Conservation (phyloP, 2,888 invertebrate species). For the Melanophora roralis region DNA sequence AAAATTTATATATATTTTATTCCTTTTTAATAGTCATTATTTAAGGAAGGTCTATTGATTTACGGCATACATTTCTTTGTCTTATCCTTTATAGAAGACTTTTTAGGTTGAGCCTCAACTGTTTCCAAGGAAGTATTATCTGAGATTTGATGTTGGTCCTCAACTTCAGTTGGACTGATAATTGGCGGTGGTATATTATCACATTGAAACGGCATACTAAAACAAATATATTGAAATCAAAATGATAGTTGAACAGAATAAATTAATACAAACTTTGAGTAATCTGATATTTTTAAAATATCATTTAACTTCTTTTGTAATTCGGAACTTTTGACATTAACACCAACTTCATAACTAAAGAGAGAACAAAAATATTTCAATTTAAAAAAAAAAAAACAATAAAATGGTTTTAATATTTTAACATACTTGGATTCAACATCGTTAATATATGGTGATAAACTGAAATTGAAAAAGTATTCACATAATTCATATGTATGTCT, state of each 20-base stretch:
- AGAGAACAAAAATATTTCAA: constrained; percentile 11
- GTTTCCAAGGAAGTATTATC: constrained; percentile 61
- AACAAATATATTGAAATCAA: neutral
- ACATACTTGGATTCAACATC: constrained; percentile 70
- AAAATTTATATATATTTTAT: too few species aligned
- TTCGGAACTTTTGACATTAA: constrained; percentile 69
- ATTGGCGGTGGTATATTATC: constrained; percentile 59
- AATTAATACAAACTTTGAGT: constrained; percentile 61
- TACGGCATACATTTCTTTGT: constrained; percentile 71
- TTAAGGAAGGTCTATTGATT: neutral
- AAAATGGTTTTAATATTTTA: neutral
- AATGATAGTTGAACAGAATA: neutral
- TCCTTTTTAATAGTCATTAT: too few species aligned
- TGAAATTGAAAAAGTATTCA: constrained; percentile 43
- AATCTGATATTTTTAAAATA: constrained; percentile 70
- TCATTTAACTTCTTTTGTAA: constrained; percentile 73
- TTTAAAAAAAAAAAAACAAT: neutral
- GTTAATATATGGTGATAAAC: constrained; percentile 71
- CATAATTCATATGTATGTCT: neutral
- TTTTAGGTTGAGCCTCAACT: constrained; percentile 68
- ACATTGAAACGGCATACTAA: constrained; percentile 47
- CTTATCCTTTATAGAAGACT: constrained; percentile 72
- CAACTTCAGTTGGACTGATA: constrained; percentile 62
- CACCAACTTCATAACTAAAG: constrained; percentile 58
- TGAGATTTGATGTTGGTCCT: constrained; percentile 52